phyloP scores from a whole-genome alignment of 2,113 vertebrate genomes.

The Bubo bubo region DNA sequence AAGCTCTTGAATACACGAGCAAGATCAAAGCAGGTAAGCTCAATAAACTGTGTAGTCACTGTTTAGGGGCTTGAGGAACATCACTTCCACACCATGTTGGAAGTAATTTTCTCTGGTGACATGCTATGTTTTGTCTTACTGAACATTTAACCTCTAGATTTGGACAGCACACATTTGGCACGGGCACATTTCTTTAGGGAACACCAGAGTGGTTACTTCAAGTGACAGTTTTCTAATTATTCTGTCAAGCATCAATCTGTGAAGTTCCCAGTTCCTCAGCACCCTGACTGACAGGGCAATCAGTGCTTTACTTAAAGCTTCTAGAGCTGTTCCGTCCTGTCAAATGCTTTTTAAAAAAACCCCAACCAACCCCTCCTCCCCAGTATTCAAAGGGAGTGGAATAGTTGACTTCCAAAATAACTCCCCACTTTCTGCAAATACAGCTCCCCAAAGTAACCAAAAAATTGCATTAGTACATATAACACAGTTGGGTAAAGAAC shows the following conservation, averaged over 20 bases:
- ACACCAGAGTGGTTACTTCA: constrained; percentile 87
- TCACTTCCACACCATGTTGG: constrained; percentile 43
- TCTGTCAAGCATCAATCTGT: constrained; percentile 98
- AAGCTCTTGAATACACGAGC: background rate
- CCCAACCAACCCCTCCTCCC: background rate
- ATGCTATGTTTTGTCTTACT: constrained; percentile 80
- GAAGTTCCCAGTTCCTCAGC: constrained; percentile 83
- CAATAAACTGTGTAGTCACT: constrained; percentile 28
- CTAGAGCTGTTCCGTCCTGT: constrained; percentile 55
- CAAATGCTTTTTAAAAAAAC: background rate
- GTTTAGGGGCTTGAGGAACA: constrained; percentile 51
- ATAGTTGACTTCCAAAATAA: background rate
- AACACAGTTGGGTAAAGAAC: background rate
- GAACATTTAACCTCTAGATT: constrained; percentile 81
- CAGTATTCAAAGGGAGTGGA: background rate
- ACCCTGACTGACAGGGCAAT: constrained; percentile 95
- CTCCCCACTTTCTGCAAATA: background rate
- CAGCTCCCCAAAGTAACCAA: background rate
- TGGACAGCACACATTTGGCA: constrained; percentile 70
- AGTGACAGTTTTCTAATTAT: constrained; percentile 99
- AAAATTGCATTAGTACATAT: background rate
- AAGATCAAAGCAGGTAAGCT: constrained; percentile 26
- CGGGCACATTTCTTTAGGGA: constrained; percentile 79
- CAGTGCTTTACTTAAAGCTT: constrained; percentile 81
- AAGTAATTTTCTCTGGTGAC: constrained; percentile 75